phyloP scores from a whole-genome alignment of 2,113 vertebrate genomes.

The Anolis carolinensis region DNA sequence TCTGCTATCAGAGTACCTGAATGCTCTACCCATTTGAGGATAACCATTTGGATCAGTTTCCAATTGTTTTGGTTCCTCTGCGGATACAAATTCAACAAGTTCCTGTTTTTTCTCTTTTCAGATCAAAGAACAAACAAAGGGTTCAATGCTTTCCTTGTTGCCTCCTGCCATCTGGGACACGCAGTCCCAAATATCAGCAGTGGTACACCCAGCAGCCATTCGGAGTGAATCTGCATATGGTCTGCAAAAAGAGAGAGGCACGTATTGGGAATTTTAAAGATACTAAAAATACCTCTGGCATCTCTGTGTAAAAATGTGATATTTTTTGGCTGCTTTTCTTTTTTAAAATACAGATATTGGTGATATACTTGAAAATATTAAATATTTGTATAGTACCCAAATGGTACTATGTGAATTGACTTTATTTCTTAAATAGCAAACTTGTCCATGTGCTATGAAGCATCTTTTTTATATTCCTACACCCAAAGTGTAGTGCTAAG shows the following conservation, averaged over 20 bases:
- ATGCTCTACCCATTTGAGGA: not conserved
- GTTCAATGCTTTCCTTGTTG: constrained; percentile 87
- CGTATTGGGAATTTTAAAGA: constrained; percentile 78
- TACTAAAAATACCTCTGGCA: constrained; percentile 63
- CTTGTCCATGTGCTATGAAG: not conserved
- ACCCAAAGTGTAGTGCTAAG: not conserved
- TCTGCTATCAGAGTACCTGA: not conserved
- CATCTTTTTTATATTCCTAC: not conserved
- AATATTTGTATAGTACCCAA: constrained; percentile 53
- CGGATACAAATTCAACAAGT: constrained; percentile 11
- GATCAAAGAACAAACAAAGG: constrained; percentile 89
- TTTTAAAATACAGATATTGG: constrained; percentile 57
- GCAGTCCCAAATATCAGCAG: constrained; percentile 72
- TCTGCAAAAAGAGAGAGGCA: constrained; percentile 60
- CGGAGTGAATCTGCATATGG: constrained; percentile 52
- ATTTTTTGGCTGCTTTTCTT: constrained; percentile 74
- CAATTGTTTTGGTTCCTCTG: not conserved
- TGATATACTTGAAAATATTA: constrained; percentile 77
- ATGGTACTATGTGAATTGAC: not conserved
- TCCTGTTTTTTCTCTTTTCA: constrained; percentile 66
- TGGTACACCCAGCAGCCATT: constrained; percentile 40
- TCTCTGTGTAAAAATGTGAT: constrained; percentile 69
- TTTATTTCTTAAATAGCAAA: constrained; percentile 1
- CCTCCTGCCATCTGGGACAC: constrained; percentile 83
- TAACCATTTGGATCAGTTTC: not conserved